A percentile compares a stretch with the other conserved stretches of the same genome.
phyloP scores from a whole-genome alignment of 2,888 invertebrate species.

The Chaetogeoica ovagalla region DNA sequence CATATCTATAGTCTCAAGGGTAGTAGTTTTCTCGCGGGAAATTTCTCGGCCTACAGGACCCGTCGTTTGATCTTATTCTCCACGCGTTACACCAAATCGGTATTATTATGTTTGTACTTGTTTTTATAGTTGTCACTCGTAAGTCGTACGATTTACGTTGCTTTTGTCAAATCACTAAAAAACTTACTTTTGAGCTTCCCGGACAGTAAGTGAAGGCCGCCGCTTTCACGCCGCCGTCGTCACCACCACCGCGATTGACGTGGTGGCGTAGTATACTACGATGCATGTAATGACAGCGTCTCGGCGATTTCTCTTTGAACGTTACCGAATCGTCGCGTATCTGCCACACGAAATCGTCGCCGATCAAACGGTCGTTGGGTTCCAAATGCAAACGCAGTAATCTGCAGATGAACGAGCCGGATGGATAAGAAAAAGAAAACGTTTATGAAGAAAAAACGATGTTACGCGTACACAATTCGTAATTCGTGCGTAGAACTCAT shows the following conservation, averaged over 20 bases:
- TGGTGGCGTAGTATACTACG: neutral
- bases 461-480: too few relatives aligned
- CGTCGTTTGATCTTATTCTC: too few relatives aligned
- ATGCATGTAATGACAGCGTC: conserved; percentile 39
- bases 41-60: too few relatives aligned
- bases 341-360: conserved; percentile 38
- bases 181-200: conserved; percentile 42
- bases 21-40: too few relatives aligned
- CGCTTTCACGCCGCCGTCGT: neutral
- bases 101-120: too few relatives aligned
- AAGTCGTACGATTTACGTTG: too few relatives aligned
- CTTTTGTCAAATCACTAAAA: too few relatives aligned
- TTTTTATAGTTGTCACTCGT: too few relatives aligned
- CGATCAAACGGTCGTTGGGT: conserved; percentile 31
- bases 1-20: too few relatives aligned
- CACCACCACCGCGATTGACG: neutral
- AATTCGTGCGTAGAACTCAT: too few relatives aligned
- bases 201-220: conserved; percentile 45
- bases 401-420: neutral
- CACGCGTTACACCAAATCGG: too few relatives aligned
- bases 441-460: too few relatives aligned
- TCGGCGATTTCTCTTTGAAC: conserved; percentile 15
- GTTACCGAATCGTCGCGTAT: conserved; percentile 6
- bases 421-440: neutral
- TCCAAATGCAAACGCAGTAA: conserved; percentile 12